Evolutionary conservation across 2,113 vertebrate species (phyloP), one percentile per base, ranked within the genome.

Genomic region (Atherinomorus stipes): DNA sequence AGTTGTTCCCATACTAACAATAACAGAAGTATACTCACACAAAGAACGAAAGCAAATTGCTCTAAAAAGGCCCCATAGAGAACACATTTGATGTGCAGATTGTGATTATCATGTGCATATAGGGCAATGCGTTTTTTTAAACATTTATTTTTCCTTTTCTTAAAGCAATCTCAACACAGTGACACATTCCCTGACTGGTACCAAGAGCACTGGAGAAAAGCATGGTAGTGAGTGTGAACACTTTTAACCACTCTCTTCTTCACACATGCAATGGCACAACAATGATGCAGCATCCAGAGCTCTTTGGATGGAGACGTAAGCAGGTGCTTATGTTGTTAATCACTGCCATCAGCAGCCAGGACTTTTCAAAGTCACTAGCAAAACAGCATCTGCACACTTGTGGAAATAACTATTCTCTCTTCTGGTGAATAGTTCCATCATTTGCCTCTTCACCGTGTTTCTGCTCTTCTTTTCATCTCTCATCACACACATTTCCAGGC

Each of bases 241-340:
- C 61, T 49, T 67, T 67, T 59, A 52, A 9, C 64, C 51, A 57
- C 71, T 75, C 71, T 69, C 67, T 73, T 65, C 80, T 75, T 84
- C 71, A 81, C 64, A 54, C 86, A 83, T 86, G 89, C 85, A 78
- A 88, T 83, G 80, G 86, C 82, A 88, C 78, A 66, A 85, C 67
- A 66, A 86, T 73, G 68, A 90, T 77, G 90, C 87, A 92, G 87
- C 91, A 91, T 89, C 85, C 69, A 56, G 12, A 76, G 64, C 23
- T 83, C 83, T 88, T 88, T 89, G 88, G 91, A 63, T 76, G 84
- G 75, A 86, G 76, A 82, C 76, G 22, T 71, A 76, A 26, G 86
- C 83, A 71, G 74, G 69, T 76, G 80, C 72, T 79, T 59, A 26
- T 60, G 51, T 74, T 79, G 57, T 53, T 71, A 72, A 66, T 69